Conservation (phyloP, 2,888 invertebrate genomes). For the Brachyopa scutellaris region DNA sequence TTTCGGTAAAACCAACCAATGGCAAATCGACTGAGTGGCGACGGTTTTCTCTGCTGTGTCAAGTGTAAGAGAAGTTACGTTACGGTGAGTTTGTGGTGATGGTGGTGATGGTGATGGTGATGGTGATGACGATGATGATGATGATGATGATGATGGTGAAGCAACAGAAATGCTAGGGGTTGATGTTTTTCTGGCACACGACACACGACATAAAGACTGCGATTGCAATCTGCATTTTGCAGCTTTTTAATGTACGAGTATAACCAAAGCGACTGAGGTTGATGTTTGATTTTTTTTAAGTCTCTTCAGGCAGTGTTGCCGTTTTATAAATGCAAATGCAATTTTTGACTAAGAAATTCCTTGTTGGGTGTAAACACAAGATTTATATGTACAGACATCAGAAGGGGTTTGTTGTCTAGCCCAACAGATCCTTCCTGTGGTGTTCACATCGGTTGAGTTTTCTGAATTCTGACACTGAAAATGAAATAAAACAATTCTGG, state of each 20-base stretch:
- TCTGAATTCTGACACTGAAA: no score
- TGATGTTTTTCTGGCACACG: constrained; percentile 34
- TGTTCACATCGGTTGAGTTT: no score
- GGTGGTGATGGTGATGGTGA: neutral
- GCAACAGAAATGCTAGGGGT: constrained; percentile 37
- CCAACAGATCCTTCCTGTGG: no score
- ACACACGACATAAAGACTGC: constrained; percentile 1
- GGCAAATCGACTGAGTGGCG: constrained; percentile 8
- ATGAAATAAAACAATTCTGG: no score
- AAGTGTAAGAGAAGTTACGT: constrained; percentile 14
- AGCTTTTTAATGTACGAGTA: constrained; percentile 3
- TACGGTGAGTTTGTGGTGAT: neutral
- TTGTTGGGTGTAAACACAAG: no score
- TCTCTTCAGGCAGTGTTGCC: constrained; percentile 13
- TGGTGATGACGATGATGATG: neutral
- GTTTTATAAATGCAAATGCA: no score
- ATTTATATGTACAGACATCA: no score
- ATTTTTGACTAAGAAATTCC: no score
- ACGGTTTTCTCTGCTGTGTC: constrained; percentile 30
- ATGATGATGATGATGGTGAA: neutral
- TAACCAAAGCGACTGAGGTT: constrained; percentile 4
- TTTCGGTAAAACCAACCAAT: constrained; percentile 23
- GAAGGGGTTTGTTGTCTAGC: no score
- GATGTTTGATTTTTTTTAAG: neutral
- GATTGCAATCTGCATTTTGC: constrained; percentile 41